phyloP scores from a whole-genome alignment of 2,888 invertebrate genomes.

The Blomia tropicalis region DNA sequence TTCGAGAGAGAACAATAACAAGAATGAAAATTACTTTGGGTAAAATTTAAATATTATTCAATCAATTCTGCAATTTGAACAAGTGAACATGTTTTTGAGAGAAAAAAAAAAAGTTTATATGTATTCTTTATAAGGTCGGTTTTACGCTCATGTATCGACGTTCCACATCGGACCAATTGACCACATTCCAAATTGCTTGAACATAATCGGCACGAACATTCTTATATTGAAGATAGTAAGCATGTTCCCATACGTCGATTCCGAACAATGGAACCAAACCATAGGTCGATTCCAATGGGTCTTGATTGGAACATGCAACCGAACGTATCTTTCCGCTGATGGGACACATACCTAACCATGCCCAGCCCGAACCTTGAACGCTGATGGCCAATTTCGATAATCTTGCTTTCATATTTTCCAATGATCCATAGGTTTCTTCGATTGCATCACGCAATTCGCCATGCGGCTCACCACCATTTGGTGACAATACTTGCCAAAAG shows the following conservation, averaged over 20 bases:
- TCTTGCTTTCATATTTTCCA: slow-evolving; percentile 67
- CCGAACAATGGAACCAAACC: slow-evolving; percentile 65
- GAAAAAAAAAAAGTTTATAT: no score
- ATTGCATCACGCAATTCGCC: slow-evolving; percentile 42
- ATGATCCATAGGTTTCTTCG: slow-evolving; percentile 59
- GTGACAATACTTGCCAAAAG: slow-evolving; percentile 88
- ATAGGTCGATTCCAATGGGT: slow-evolving; percentile 75
- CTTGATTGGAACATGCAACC: slow-evolving; percentile 80
- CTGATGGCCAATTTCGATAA: slow-evolving; percentile 60
- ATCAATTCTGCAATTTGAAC: no score
- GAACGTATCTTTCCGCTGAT: slow-evolving; percentile 57
- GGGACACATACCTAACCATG: slow-evolving; percentile 85
- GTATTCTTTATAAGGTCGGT: no score
- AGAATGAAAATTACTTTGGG: no score
- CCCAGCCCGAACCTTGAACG: slow-evolving; percentile 98
- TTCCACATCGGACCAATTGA: slow-evolving; percentile 82
- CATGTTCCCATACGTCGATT: slow-evolving; percentile 99
- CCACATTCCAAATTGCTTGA: slow-evolving; percentile 83
- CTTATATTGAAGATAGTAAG: slow-evolving; percentile 97
- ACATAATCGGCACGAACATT: slow-evolving; percentile 95
- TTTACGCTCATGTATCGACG: no score
- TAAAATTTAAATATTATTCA: no score
- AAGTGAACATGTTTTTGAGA: no score
- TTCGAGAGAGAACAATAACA: no score
- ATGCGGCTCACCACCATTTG: slow-evolving; percentile 45